Base-by-base conservation (phyloP, 2,113 vertebrate species). In the Fregata magnificens region DNA sequence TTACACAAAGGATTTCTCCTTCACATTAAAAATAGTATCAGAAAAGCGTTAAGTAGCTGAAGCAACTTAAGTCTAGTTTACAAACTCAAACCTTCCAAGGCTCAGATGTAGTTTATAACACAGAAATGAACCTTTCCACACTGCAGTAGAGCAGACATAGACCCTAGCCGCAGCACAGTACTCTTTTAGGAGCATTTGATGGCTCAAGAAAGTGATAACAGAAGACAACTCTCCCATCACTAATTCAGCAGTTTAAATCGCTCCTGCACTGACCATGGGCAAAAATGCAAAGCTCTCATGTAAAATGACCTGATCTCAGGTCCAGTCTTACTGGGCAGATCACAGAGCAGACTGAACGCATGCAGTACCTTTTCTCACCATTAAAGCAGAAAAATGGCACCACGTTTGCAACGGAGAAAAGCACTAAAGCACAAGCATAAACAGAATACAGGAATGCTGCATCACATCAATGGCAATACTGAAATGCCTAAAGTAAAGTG, bases 381-480 rank as follows among this genome's bases (percentile, higher is more conserved):
- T 32, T 14, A 25, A 53, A 71, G 59, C 6, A 29, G n/a, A 40
- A 47, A 59, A 59, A 71, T 1, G 22, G 38, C 50, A 66, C 16
- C 36, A n/a, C 1, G 3, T 61, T 20, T 49, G 40, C 18, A 45
- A 21, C 25, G 25, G 31, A 49, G 31, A 42, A 78, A 44, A 61
- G 38, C 50, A 34, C n/a, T 34, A 17, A 74, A 63, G 61, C 56
- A 67, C 0, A 0, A 84, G 44, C 3, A 5, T 2, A 12, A 81
- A 24, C 65, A 86, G 58, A 84, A 69, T 3, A 17, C 12, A 67
- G 44, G 44, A 61, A 82, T 8, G n/a, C 29, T 45, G 19, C 42
- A 18, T n/a, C 58, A 47, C 2, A 3, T 25, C 58, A 52, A 13
- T 5, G 55, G 45, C 0, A 5, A 38, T 6, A 15, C 16, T 7